Conservation (phyloP, 2,113 vertebrate genomes). For the Hyperopisus bebe region DNA sequence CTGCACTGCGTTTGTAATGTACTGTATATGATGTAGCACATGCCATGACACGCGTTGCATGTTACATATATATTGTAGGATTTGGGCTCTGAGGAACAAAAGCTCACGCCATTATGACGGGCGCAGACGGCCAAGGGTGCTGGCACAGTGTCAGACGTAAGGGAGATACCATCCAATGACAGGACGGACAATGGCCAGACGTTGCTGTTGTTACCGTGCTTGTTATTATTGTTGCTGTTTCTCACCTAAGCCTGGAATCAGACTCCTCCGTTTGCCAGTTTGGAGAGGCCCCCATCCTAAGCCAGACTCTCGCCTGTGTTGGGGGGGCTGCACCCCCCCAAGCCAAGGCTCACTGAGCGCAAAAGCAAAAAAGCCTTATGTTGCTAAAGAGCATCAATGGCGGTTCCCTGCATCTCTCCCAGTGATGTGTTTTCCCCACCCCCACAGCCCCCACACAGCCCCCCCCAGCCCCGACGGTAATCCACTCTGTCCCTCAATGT, state of each 20-base stretch:
- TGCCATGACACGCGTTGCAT: not conserved
- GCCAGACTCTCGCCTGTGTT: not conserved
- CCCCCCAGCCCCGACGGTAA: conserved; percentile 35
- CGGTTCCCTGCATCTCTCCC: not conserved
- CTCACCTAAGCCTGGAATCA: not conserved
- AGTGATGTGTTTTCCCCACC: conserved; percentile 12
- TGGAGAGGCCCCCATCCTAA: not conserved
- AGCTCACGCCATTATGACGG: not conserved
- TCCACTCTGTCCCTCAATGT: conserved; percentile 38
- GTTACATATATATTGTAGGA: not conserved
- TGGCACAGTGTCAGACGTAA: not conserved
- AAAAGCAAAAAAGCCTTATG: not conserved
- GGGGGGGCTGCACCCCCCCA: not conserved
- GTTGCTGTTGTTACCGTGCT: not conserved
- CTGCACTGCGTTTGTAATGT: not conserved
- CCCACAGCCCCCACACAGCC: conserved; percentile 23
- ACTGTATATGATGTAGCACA: not conserved
- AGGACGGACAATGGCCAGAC: too few species aligned
- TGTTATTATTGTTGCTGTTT: not conserved
- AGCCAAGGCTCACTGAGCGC: not conserved
- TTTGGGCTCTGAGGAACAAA: not conserved
- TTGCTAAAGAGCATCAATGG: not conserved
- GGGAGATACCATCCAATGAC: not conserved
- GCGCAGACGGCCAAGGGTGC: too few species aligned
- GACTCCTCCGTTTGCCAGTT: not conserved